Percentiles rank a stretch among this genome's conserved stretches.
Conservation (phyloP, 1,140 invertebrate species). For the Rhynchophorus ferrugineus region DNA sequence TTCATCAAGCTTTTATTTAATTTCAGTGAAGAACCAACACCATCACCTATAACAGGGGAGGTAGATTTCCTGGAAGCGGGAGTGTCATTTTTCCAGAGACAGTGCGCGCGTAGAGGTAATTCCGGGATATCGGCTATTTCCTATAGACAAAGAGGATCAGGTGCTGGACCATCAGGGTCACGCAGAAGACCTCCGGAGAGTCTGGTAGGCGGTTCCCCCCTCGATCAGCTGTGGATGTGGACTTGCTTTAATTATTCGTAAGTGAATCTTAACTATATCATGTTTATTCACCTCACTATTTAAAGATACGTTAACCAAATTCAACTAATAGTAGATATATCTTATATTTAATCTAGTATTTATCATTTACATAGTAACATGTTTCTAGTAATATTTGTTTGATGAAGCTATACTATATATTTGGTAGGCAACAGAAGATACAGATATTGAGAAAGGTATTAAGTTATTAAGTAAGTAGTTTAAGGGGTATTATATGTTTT, state of each 20-base stretch:
- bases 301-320: no score
- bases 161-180: conserved; percentile 39
- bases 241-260: conserved; percentile 58
- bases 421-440: no score
- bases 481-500: no score
- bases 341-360: no score
- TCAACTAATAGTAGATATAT: no score
- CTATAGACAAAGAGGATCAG: conserved; percentile 44
- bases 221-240: conserved; percentile 56
- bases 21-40: conserved; percentile 37
- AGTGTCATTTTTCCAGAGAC: conserved; percentile 47
- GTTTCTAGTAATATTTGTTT: no score
- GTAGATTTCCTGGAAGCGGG: conserved; percentile 54
- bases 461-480: no score
- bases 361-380: no score
- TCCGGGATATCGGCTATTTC: conserved; percentile 42
- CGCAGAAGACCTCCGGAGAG: conserved; percentile 39
- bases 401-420: no score
- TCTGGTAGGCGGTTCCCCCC: conserved; percentile 44
- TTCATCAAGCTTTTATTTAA: conserved; percentile 10
- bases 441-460: no score
- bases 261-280: conserved; percentile 33
- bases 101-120: conserved; percentile 38
- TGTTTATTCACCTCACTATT: no score
- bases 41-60: conserved; percentile 41